A percentile compares a stretch with the other conserved stretches of the same genome.
Evolutionary conservation across 2,797 vertebrate species (phyloP).

Genomic region (Naso thynnoides): DNA sequence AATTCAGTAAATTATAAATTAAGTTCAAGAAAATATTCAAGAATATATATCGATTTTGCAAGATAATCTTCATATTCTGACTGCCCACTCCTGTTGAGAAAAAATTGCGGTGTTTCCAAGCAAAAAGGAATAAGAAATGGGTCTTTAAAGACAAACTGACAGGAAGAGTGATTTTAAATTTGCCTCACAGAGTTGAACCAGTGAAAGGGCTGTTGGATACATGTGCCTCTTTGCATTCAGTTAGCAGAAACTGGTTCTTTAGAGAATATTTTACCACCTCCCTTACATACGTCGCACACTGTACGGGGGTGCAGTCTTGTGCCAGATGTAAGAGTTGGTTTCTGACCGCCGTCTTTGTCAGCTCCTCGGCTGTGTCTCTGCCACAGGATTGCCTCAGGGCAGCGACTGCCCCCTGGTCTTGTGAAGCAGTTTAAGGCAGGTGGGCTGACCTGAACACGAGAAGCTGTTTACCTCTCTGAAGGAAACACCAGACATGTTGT

Average conservation of each 20-base stretch:
- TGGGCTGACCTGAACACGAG: slow-evolving; percentile 48
- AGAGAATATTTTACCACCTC: not conserved
- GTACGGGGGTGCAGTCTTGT: slow-evolving; percentile 23
- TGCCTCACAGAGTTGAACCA: not conserved
- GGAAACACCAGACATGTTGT: slow-evolving; percentile 11
- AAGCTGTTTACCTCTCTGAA: slow-evolving; percentile 35
- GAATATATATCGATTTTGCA: not conserved
- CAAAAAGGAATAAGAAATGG: not conserved
- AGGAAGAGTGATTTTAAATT: not conserved
- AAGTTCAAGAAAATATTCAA: not conserved
- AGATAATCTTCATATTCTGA: not conserved
- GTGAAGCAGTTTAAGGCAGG: slow-evolving; percentile 56
- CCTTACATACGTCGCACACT: not conserved
- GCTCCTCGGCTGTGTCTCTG: slow-evolving; percentile 43
- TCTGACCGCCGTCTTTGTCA: slow-evolving; percentile 38
- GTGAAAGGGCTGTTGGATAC: not conserved
- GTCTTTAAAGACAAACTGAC: not conserved
- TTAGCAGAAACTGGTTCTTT: not conserved
- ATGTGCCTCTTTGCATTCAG: not conserved
- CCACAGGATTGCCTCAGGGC: slow-evolving; percentile 58
- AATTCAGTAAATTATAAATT: too few relatives aligned
- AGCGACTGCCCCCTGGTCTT: slow-evolving; percentile 52
- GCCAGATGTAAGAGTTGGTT: slow-evolving; percentile 22
- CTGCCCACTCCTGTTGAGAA: not conserved
- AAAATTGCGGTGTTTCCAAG: not conserved